Evolutionary conservation across 2,113 vertebrate genomes (phyloP), one percentile per base, ranked within the genome.

Genomic region (Oryzias woworae): DNA sequence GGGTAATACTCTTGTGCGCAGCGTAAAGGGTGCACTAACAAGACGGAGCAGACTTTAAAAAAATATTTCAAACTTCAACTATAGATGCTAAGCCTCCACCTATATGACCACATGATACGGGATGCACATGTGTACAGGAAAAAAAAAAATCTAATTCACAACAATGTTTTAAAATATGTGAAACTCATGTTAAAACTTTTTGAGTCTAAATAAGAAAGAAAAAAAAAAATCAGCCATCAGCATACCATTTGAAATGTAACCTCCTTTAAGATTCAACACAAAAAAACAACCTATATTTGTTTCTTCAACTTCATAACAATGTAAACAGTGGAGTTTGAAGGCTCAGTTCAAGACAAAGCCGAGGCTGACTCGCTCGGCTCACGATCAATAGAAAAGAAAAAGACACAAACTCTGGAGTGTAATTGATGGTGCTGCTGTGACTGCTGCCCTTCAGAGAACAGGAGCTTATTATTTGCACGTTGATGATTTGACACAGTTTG

Each of bases 401-500:
- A 73, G 59, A 76, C 64, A 59, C 60, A 71, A 69, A 76, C 59
- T 68, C 53, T 54, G 70, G 68, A 67, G 82, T 80, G 74, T 90
- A 90, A 91, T 89, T 91, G 88, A 84, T 84, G 77, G 80, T 66
- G 74, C 82, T 72, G 80, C 80, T 72, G 82, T 87, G 85, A 90
- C 83, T 83, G 89, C 82, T 85, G 81, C 80, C 85, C 86, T 87
- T 87, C 88, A 87, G 70, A 87, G 71, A 86, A 83, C 71, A 73
- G 62, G 62, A 77, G 82, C 83, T 87, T 87, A 87, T 90, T 86
- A 88, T 87, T 88, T 22, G 46, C 82, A 80, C 58, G 81, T 24
- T 88, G 83, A 85, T 83, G 87, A 87, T 83, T 85, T 88, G 87
- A 92, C 88, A 78, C 82, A 71, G 88, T 90, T 87, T 91, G 90